These are phyloP conservation scores for Archilochus colubris DNA, from an alignment of 2,113 vertebrate genomes.

Conservation along the genomic window DNA sequence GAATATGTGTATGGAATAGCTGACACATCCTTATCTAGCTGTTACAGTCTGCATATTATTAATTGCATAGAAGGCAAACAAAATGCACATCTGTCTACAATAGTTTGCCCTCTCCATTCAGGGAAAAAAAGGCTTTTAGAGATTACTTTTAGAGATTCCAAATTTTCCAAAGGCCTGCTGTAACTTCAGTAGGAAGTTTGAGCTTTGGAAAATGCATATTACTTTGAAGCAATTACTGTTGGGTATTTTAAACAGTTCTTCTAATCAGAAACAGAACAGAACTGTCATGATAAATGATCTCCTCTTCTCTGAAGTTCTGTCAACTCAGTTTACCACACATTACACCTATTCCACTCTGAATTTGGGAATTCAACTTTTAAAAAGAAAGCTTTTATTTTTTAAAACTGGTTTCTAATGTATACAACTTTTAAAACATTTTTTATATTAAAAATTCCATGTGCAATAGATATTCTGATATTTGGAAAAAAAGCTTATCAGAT, in stretches of 20 bases:
- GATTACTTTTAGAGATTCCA: background rate
- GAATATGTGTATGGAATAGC: constrained; percentile 21
- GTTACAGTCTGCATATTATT: constrained; percentile 41
- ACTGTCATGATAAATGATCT: background rate
- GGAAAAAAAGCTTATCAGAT: background rate
- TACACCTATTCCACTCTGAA: background rate
- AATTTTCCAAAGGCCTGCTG: background rate
- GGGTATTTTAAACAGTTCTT: background rate
- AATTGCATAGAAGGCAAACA: constrained; percentile 3
- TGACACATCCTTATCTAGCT: constrained; percentile 56
- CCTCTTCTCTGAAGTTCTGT: background rate
- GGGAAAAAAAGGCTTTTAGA: background rate
- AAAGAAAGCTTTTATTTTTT: background rate
- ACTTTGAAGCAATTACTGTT: background rate
- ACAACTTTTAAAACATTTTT: background rate
- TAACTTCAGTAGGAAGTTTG: background rate
- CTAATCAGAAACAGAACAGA: background rate
- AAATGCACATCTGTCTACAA: background rate
- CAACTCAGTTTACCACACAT: background rate
- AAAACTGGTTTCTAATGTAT: no score
- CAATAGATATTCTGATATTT: background rate
- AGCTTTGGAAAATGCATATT: background rate
- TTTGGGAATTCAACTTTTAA: background rate
- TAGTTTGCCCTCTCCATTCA: background rate
- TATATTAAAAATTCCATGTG: background rate